These are phyloP conservation scores for Coecobrya sp. DNA, from an alignment of 2,888 invertebrate species.

Conservation along the genomic window DNA sequence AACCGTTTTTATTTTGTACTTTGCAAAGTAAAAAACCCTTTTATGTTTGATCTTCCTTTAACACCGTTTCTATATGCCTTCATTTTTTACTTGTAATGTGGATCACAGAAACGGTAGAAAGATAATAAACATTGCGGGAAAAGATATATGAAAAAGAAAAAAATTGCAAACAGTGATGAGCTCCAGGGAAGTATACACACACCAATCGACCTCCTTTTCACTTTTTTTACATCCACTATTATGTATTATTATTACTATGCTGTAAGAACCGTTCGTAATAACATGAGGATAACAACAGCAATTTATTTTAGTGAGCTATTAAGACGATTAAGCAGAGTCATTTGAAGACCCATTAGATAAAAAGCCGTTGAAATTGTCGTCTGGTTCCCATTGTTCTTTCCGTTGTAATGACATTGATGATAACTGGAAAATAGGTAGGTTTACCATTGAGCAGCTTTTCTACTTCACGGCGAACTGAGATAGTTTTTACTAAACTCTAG, in stretches of 20 bases:
- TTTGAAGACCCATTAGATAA: slow-evolving; percentile 67
- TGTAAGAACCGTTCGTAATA: slow-evolving; percentile 30
- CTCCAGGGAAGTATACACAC: neutral
- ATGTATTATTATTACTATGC: neutral
- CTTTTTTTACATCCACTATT: neutral
- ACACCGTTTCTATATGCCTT: neutral
- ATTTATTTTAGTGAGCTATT: slow-evolving; percentile 67
- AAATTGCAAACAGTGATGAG: slow-evolving; percentile 3
- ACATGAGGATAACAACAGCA: slow-evolving; percentile 52
- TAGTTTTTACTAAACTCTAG: neutral
- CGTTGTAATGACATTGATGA: slow-evolving; percentile 53
- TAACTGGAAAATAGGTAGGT: slow-evolving; percentile 63
- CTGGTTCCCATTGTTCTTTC: slow-evolving; percentile 60
- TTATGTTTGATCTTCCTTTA: slow-evolving; percentile 6
- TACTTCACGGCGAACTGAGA: neutral
- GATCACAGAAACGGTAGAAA: neutral
- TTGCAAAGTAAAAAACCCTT: slow-evolving; percentile 25
- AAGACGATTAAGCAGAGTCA: slow-evolving; percentile 67
- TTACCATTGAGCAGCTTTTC: neutral
- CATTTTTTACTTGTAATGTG: slow-evolving; percentile 7
- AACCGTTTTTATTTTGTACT: slow-evolving; percentile 16
- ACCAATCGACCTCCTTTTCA: slow-evolving; percentile 29
- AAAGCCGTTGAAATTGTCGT: slow-evolving; percentile 51
- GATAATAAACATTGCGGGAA: slow-evolving; percentile 22
- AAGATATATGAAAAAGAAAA: neutral